Percentiles rank a stretch among this genome's conserved stretches.
These are phyloP conservation scores for Drosophila repletoides DNA, from an alignment of 1,140 invertebrate species.

Conservation along the genomic window DNA sequence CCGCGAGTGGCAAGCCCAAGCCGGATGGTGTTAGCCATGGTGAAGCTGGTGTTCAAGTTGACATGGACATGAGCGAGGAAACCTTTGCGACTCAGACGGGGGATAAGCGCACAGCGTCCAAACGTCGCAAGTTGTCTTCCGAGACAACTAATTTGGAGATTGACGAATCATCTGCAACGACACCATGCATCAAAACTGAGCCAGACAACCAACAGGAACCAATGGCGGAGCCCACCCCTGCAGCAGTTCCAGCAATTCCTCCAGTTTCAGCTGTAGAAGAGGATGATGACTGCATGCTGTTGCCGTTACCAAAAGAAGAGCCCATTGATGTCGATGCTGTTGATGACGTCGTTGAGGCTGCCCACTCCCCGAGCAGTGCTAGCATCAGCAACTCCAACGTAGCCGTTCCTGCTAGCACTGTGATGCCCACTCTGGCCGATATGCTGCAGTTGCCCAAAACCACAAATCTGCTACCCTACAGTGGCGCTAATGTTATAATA, in stretches of 20 bases:
- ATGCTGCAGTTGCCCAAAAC: conserved; percentile 59
- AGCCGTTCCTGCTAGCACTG: background rate
- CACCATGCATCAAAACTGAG: conserved; percentile 67
- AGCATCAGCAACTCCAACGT: background rate
- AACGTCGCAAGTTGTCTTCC: conserved; percentile 47
- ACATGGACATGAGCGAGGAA: conserved; percentile 55
- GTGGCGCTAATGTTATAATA: conserved; percentile 62
- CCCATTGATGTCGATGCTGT: conserved; percentile 80
- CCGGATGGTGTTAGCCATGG: conserved; percentile 19
- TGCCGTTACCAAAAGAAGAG: conserved; percentile 70
- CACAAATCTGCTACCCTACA: conserved; percentile 50
- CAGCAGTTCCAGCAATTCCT: background rate
- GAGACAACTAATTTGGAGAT: conserved; percentile 81
- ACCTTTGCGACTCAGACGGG: conserved; percentile 7
- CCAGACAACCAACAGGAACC: conserved; percentile 32
- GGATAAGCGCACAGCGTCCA: conserved; percentile 14
- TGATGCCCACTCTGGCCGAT: conserved; percentile 55
- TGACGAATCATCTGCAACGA: conserved; percentile 58
- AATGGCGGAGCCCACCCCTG: background rate
- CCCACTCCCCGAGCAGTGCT: background rate
- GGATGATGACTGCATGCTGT: conserved; percentile 64
- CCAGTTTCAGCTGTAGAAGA: conserved; percentile 47
- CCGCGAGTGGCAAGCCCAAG: conserved; percentile 17
- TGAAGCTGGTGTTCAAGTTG: conserved; percentile 40
- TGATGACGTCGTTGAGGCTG: conserved; percentile 46